Percentiles rank a stretch among this genome's conserved stretches.
Evolutionary conservation across 2,797 vertebrate species (phyloP).

Genomic region (Danio tinwini): DNA sequence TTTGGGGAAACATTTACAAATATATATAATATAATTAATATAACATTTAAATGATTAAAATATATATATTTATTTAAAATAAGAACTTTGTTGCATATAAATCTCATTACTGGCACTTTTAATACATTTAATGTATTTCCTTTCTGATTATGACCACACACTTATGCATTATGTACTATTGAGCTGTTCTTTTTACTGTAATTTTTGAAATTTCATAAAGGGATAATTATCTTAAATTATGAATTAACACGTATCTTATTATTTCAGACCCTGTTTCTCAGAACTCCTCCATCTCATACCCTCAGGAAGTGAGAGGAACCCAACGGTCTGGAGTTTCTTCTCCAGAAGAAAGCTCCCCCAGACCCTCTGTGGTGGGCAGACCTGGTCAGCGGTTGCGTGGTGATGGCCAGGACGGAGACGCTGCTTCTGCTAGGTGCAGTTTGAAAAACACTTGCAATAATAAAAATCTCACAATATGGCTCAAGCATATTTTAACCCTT

Average conservation of each 20-base stretch:
- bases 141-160: neutral
- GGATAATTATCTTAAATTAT: neutral
- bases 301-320: slow-evolving; percentile 80
- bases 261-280: slow-evolving; percentile 86
- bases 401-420: slow-evolving; percentile 95
- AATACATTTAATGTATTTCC: neutral
- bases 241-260: neutral
- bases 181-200: too few species aligned
- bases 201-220: neutral
- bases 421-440: slow-evolving; percentile 85
- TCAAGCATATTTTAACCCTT: too few species aligned
- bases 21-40: too few species aligned
- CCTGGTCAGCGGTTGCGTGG: slow-evolving; percentile 89
- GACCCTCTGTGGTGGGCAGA: slow-evolving; percentile 92
- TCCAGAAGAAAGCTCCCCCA: slow-evolving; percentile 85
- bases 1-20: too few species aligned
- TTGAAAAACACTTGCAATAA: neutral
- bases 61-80: too few species aligned
- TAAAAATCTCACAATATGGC: neutral
- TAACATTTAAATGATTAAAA: too few species aligned
- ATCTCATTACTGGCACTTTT: neutral
- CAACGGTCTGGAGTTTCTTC: slow-evolving; percentile 85
- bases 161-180: neutral
- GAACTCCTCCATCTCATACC: slow-evolving; percentile 90
- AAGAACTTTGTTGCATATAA: too few species aligned